Percentiles rank a stretch among this genome's conserved stretches.
These are phyloP conservation scores for Panzeria rudis DNA, from an alignment of 2,888 invertebrate species.

Conservation along the genomic window DNA sequence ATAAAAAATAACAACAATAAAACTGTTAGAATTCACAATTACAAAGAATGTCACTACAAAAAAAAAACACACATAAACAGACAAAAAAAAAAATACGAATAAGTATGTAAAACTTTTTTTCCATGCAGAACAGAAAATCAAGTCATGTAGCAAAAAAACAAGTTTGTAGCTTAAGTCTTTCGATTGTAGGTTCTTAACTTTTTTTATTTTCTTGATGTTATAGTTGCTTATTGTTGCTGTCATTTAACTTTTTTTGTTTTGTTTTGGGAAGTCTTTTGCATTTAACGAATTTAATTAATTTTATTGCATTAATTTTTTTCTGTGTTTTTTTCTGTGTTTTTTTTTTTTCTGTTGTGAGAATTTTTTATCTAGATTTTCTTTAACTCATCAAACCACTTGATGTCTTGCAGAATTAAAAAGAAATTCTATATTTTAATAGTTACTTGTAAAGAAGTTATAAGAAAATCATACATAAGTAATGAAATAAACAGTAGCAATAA, in stretches of 20 bases:
- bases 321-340: neutral
- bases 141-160: slow-evolving; percentile 47
- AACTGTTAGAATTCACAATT: slow-evolving; percentile 72
- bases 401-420: slow-evolving; percentile 22
- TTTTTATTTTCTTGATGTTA: slow-evolving; percentile 28
- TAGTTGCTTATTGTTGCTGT: slow-evolving; percentile 43
- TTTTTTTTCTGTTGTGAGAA: slow-evolving; percentile 40
- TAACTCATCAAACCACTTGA: slow-evolving; percentile 15
- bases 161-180: slow-evolving; percentile 68
- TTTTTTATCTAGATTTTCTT: slow-evolving; percentile 55
- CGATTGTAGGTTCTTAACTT: slow-evolving; percentile 43
- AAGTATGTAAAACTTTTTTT: slow-evolving; percentile 55
- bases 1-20: slow-evolving; percentile 53
- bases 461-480: slow-evolving; percentile 6
- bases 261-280: slow-evolving; percentile 64
- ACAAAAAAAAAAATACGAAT: slow-evolving; percentile 2
- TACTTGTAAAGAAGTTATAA: slow-evolving; percentile 17
- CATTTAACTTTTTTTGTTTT: slow-evolving; percentile 34
- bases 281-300: slow-evolving; percentile 74
- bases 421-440: slow-evolving; percentile 16
- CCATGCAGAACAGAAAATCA: slow-evolving; percentile 5
- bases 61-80: slow-evolving; percentile 8
- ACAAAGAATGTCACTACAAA: slow-evolving; percentile 26
- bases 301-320: slow-evolving; percentile 69
- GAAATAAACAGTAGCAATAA: slow-evolving; percentile 38